A percentile compares a stretch with the other conserved stretches of the same genome.
These are phyloP conservation scores for Carlito syrichta DNA, from an alignment of 2,113 vertebrate genomes.

Conservation along the genomic window DNA sequence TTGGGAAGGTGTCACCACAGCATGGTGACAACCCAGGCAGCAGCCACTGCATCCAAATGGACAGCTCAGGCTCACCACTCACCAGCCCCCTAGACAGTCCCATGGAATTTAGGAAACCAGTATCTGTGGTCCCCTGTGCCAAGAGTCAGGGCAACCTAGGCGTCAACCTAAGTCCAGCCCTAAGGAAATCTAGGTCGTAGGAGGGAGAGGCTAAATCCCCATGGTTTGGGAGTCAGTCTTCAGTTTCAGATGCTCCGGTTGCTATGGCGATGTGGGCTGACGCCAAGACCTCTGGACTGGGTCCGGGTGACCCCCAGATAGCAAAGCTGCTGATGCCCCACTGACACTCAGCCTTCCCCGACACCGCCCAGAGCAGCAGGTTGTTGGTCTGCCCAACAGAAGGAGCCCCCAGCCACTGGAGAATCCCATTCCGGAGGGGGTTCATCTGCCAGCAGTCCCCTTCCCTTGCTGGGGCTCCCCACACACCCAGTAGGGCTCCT, in stretches of 20 bases:
- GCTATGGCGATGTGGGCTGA: background rate
- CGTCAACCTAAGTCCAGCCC: background rate
- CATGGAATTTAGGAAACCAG: background rate
- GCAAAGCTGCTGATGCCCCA: background rate
- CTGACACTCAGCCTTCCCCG: background rate
- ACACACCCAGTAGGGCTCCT: background rate
- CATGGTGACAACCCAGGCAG: fast-evolving
- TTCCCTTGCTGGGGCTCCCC: background rate
- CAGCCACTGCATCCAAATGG: background rate
- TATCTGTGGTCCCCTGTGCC: background rate
- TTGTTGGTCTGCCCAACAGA: background rate
- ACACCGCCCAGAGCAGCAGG: background rate
- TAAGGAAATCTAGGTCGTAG: background rate
- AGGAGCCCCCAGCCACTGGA: background rate
- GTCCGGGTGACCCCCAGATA: background rate
- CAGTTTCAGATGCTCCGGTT: no score
- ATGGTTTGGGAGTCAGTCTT: background rate
- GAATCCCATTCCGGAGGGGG: no score
- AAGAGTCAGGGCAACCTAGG: background rate
- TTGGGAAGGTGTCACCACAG: fast-evolving
- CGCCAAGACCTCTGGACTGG: background rate
- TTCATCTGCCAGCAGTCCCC: fast-evolving
- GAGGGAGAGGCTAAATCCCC: background rate
- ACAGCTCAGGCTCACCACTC: background rate
- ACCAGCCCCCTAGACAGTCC: background rate